Evolutionary conservation across 2,113 vertebrate species (phyloP).

Genomic region (Pitta sordida): DNA sequence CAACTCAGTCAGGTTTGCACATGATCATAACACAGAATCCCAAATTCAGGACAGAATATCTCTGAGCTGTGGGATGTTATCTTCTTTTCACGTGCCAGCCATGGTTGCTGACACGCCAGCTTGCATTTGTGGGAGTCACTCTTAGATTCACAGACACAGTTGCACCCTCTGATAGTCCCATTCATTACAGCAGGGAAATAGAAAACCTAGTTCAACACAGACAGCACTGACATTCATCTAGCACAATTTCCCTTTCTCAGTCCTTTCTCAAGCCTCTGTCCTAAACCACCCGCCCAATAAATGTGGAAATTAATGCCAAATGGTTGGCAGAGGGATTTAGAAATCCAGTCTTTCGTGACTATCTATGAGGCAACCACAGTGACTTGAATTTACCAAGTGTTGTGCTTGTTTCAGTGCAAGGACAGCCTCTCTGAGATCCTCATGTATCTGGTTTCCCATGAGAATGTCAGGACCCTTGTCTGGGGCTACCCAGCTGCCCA

Average conservation of each 20-base stretch:
- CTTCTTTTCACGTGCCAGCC: neutral
- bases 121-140: neutral
- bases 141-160: neutral
- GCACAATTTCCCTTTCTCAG: neutral
- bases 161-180: neutral
- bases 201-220: neutral
- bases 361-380: neutral
- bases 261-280: neutral
- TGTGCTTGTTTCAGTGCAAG: neutral
- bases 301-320: neutral
- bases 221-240: neutral
- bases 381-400: neutral
- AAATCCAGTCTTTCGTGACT: neutral
- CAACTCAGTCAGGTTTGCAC: accelerated
- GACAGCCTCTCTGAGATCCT: neutral
- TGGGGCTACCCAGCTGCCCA: neutral
- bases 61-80: neutral
- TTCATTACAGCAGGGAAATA: neutral
- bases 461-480: accelerated
- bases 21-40: neutral
- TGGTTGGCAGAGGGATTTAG: neutral
- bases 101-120: neutral
- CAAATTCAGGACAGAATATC: neutral
- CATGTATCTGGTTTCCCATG: accelerated
- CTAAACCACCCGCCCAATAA: neutral